Evolutionary conservation across 1,140 invertebrate species (phyloP).

Genomic region (Solenopsis fugax): DNA sequence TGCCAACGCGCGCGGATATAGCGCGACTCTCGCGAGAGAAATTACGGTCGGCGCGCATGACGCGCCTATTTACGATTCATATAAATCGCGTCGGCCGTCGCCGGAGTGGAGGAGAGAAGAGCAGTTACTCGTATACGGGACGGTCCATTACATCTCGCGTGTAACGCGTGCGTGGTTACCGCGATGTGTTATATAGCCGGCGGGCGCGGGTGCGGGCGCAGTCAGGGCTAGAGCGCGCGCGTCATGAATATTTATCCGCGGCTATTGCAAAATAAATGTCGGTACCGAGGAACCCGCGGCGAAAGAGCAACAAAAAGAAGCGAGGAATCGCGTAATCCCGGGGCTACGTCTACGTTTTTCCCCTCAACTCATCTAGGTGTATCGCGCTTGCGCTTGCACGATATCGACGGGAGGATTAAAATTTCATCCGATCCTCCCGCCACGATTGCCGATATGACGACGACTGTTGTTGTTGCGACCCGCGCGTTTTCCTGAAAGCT

Average conservation of each 20-base stretch:
- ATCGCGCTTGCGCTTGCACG: neutral
- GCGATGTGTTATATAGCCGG: slow-evolving; percentile 69
- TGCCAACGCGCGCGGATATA: neutral
- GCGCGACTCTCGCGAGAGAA: slow-evolving; percentile 13
- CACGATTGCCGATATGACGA: slow-evolving; percentile 39
- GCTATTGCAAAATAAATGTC: slow-evolving; percentile 74
- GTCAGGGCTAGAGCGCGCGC: slow-evolving; percentile 68
- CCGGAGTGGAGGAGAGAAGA: neutral
- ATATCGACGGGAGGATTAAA: slow-evolving; percentile 57
- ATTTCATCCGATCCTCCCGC: slow-evolving; percentile 41
- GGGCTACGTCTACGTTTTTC: slow-evolving; percentile 14
- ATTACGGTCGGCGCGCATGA: slow-evolving; percentile 69
- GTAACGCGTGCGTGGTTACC: slow-evolving; percentile 65
- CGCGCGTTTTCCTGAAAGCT: slow-evolving; percentile 37
- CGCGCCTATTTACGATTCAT: slow-evolving; percentile 76
- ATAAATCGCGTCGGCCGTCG: slow-evolving; percentile 72
- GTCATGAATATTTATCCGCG: slow-evolving; percentile 75
- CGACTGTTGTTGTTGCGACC: slow-evolving; percentile 14
- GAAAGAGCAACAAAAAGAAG: slow-evolving; percentile 39
- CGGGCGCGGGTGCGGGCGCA: neutral
- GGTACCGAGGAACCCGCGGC: slow-evolving; percentile 28
- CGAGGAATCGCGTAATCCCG: slow-evolving; percentile 16
- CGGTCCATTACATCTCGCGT: slow-evolving; percentile 74
- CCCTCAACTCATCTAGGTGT: neutral
- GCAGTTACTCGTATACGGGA: slow-evolving; percentile 50